Conservation (phyloP, 2,797 vertebrate genomes). For the Rhabdophis nuchalis region DNA sequence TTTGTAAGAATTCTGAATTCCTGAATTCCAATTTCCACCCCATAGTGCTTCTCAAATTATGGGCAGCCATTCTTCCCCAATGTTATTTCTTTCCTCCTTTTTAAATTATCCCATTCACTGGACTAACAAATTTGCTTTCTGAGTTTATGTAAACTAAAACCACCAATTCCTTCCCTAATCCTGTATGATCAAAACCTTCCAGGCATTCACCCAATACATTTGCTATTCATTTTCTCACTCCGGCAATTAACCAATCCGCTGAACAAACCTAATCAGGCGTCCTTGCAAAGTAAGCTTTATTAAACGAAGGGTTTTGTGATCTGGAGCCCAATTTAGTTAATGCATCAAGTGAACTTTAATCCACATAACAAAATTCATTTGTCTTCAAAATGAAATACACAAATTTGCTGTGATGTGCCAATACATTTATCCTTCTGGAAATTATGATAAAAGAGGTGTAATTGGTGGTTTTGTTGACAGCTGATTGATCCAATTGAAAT, state of each 20-base stretch:
- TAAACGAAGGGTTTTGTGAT: background rate
- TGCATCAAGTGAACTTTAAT: background rate
- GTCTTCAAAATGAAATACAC: background rate
- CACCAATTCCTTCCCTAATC: background rate
- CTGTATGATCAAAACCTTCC: background rate
- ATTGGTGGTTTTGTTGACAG: background rate
- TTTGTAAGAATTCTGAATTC: background rate
- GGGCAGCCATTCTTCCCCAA: background rate
- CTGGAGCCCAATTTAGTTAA: background rate
- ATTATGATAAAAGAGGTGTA: background rate
- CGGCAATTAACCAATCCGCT: background rate
- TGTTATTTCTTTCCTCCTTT: background rate
- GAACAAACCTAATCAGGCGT: background rate
- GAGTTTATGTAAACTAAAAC: background rate
- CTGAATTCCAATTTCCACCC: background rate
- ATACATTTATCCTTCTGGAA: background rate
- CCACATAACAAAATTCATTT: background rate
- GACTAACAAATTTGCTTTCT: background rate
- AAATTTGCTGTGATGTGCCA: background rate
- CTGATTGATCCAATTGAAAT: background rate
- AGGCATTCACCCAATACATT: background rate
- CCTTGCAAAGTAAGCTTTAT: background rate
- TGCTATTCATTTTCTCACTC: background rate
- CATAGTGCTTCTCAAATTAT: background rate
- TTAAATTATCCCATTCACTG: background rate